Base-by-base conservation (phyloP, 2,888 invertebrate genomes). In the Microplitis deprimator region DNA sequence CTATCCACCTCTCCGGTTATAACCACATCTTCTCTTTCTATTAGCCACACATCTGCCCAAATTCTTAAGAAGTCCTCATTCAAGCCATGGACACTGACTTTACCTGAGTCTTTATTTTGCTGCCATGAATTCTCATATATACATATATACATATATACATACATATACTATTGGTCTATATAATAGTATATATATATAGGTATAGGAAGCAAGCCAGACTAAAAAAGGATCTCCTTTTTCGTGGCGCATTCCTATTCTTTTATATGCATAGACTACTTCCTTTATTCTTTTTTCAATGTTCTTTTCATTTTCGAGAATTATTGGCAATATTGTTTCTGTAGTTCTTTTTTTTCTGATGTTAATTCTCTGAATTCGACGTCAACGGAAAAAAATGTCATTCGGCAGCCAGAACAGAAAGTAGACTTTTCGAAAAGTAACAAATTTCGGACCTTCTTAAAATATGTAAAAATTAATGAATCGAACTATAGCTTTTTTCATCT, bases 51-150 rank as follows among this genome's bases (percentile, higher is more conserved):
- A 85, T 85, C 86, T 85, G 85, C 84, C 82, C 80, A 81, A 79
- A 84, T 86, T 86, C 85, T 83, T 80, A 81, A 84, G 84, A 84
- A 85, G 81, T 83, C 84, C 83, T 87, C 85, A 85, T 81, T 78
- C 78, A 79, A 67, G 68, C 39, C 61, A 77, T 77, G 78, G 77
- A 79, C 78, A 77, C 79, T 84, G 84, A 84, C 85, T 85, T 85
- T 85, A 86, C 85, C 85, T 85, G 84, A 82, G 79, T 72, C 39
- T 73, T n/a, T 68, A 29, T 40, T 41, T 70, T 20, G 68, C 16
- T 68, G 29, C 71, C 29, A 65, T 71, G 68, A 50, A 64, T 68
- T 16, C 62, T 70, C 50, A 4, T 29, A 4, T 29, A 29, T 29
- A 29, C 29, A 20, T 20, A 20, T 20, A 20, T 20, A 20, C 20